These are phyloP conservation scores for Contarinia nasturtii DNA, from an alignment of 1,140 invertebrate species.

Conservation along the genomic window DNA sequence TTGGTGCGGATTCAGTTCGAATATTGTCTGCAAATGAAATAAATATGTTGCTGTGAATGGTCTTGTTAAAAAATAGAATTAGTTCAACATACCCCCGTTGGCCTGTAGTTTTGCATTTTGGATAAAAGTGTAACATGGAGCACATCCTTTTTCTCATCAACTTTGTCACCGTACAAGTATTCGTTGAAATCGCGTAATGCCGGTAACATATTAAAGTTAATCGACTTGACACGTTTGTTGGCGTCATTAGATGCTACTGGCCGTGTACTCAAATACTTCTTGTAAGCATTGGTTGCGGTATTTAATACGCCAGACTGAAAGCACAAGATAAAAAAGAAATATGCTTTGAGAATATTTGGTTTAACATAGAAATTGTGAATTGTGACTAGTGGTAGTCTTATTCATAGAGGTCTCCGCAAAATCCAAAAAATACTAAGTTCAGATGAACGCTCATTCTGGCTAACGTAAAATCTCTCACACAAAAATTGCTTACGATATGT, in stretches of 20 bases:
- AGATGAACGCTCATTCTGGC: not conserved
- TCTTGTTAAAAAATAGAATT: no score
- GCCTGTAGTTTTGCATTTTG: conserved; percentile 66
- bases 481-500: conserved; percentile 46
- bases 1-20: conserved; percentile 71
- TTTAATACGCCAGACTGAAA: conserved; percentile 46
- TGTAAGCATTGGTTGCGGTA: conserved; percentile 74
- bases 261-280: conserved; percentile 72
- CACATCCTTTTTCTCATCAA: conserved; percentile 14
- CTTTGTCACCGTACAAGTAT: conserved; percentile 17
- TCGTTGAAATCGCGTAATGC: conserved; percentile 21
- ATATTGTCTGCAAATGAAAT: conserved; percentile 60
- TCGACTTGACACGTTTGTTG: conserved; percentile 53
- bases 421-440: not conserved
- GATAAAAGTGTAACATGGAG: conserved; percentile 37
- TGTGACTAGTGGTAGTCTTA: not conserved
- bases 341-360: conserved; percentile 1
- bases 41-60: no score
- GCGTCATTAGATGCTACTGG: conserved; percentile 76
- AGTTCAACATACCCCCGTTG: conserved; percentile 48
- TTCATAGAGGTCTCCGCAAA: no score
- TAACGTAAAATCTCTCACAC: not conserved
- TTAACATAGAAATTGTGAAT: not conserved
- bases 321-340: conserved; percentile 1
- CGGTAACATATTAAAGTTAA: conserved; percentile 18